Conservation (phyloP, 2,113 vertebrate genomes). For the Paramisgurnus dabryanus region DNA sequence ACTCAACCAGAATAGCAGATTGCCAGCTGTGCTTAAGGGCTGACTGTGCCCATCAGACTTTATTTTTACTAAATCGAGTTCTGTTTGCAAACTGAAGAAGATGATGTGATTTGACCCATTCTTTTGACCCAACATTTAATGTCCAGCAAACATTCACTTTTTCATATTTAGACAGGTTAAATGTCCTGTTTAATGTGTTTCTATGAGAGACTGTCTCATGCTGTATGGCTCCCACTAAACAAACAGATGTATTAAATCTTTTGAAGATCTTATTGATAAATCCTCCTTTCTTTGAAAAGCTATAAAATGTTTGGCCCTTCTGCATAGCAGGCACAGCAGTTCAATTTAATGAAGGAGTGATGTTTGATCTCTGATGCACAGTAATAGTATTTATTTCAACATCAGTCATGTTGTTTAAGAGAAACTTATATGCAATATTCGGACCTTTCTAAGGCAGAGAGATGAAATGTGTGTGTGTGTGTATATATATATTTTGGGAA, state of each 20-base stretch:
- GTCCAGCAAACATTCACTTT: background rate
- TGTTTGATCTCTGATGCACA: constrained; percentile 58
- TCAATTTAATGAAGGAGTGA: constrained; percentile 59
- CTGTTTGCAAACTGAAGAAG: background rate
- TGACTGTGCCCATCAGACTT: background rate
- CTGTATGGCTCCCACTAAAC: constrained; percentile 56
- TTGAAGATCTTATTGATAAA: constrained; percentile 64
- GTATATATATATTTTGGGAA: background rate
- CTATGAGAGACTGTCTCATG: constrained; percentile 50
- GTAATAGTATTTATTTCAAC: constrained; percentile 59
- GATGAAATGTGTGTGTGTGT: background rate
- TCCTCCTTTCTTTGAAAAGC: constrained; percentile 38
- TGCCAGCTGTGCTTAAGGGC: background rate
- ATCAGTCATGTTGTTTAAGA: constrained; percentile 61
- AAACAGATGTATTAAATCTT: constrained; percentile 64
- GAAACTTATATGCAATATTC: constrained; percentile 9
- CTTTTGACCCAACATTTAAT: constrained; percentile 21
- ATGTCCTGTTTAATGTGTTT: constrained; percentile 16
- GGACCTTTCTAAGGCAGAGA: constrained; percentile 10
- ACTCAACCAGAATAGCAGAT: background rate
- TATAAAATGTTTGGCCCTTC: constrained; percentile 54
- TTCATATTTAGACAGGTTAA: background rate
- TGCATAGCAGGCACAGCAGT: constrained; percentile 60
- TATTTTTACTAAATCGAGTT: background rate
- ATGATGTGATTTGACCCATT: background rate